These are phyloP conservation scores for Lophotis ruficrista DNA, from an alignment of 2,113 vertebrate genomes.

Conservation along the genomic window DNA sequence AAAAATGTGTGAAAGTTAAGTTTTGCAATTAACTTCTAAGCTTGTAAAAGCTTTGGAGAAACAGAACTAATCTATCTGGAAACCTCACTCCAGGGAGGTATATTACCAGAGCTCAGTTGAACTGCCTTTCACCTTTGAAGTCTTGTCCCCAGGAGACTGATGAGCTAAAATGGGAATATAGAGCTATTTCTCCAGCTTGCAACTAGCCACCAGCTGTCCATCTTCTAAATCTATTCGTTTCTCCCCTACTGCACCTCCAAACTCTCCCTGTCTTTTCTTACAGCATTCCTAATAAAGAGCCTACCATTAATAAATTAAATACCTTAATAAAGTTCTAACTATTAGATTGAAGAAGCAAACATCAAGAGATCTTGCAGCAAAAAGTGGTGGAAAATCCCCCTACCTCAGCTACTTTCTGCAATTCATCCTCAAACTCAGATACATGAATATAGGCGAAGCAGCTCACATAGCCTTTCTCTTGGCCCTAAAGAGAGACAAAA, in stretches of 20 bases:
- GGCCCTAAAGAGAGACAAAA: neutral
- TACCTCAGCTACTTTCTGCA: neutral
- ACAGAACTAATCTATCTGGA: neutral
- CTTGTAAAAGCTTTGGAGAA: neutral
- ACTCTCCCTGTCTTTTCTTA: neutral
- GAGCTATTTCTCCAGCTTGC: constrained; percentile 19
- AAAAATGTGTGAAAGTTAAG: neutral
- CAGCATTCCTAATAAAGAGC: neutral
- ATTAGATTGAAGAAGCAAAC: neutral
- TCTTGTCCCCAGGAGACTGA: neutral
- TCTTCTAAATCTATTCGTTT: neutral
- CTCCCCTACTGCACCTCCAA: neutral
- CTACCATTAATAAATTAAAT: too few species aligned
- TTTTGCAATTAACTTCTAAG: neutral
- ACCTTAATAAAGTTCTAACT: neutral
- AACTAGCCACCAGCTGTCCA: neutral
- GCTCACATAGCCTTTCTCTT: neutral
- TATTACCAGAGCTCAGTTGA: constrained; percentile 6
- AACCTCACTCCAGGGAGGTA: neutral
- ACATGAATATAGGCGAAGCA: neutral
- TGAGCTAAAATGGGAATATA: constrained; percentile 28
- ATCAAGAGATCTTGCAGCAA: neutral
- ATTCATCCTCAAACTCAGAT: neutral
- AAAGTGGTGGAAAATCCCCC: neutral
- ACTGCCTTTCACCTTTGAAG: constrained; percentile 33